Evolutionary conservation across 2,113 vertebrate genomes (phyloP), one percentile per base, ranked within the genome.

Genomic region (Emydura subglobosa): DNA sequence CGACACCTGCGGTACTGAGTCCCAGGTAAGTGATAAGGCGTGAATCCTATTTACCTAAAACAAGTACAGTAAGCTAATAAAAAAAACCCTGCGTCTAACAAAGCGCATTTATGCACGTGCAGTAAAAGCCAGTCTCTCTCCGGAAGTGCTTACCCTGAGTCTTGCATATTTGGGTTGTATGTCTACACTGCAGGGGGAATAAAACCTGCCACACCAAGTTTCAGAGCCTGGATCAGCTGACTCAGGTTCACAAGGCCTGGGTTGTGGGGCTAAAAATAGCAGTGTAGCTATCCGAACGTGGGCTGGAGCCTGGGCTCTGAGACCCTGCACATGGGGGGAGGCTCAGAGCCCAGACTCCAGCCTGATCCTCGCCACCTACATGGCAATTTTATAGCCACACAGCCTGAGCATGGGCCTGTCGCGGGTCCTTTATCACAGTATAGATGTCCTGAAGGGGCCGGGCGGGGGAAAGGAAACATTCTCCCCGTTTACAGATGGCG

Each of bases 1-100:
- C 2, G 99, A 99, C 87, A 99, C 99, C 96, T 99, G 99, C 0
- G 98, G 99, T 42, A 99, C 99, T 0, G 99, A 99, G 65, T 98
- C 99, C 90, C 99, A 99, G 99, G 99, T 99, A 98, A 97, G 94
- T 3, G 0, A 44, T 24, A 65, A 76, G 25, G 12, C 19, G 44
- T 78, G 49, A 79, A 17, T 24, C 83, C 5, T 81, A 86, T 39
- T 29, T 59, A 50, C 16, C 42, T 78, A 16, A 39, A 78, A 29
- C 44, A 27, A 78, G n/a, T 47, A 47, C 42, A 27, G 24, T 27
- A 92, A 88, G n/a, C 39, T 72, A 19, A 72, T 72, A 39, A 72
- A 39, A 57, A 10, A 14, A 17, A 91, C 47, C 12, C 34, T 79
- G 22, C 68, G 59, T 34, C 79, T 29, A 93, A 39, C n/a, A 17